Base-by-base conservation (phyloP, 2,888 invertebrate genomes). In the Phytoseiulus persimilis region DNA sequence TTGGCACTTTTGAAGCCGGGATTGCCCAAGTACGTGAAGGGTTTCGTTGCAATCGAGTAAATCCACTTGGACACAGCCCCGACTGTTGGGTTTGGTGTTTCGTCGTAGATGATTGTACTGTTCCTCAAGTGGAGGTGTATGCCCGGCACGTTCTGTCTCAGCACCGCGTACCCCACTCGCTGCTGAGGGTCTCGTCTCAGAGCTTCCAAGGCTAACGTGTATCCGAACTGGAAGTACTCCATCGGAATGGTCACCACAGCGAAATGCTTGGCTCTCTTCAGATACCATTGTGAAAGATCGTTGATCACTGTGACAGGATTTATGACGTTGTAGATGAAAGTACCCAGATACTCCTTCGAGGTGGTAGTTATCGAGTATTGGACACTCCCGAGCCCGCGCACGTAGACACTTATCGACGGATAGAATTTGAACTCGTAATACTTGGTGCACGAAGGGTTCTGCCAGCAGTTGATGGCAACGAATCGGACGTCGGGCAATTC, bases 391-490 rank as follows among this genome's bases (percentile, higher is more conserved):
- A 39, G 87, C 11, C 87, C 87, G 6, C 87, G 32, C 33, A 87
- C 87, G 33, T 87, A 87, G 39, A 87, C 87, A 87, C 87, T 87
- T 0, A 33, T 31, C 28, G 87, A 87, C 3, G 87, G 87, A n/a
- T 87, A 87, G 87, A 87, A 87, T 14, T 87, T 87, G 45, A 87
- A 87, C 32, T 87, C 39, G 32, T 87, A 87, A 39, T 87, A 87
- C 18, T 87, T 87, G 32, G 45, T 39, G 39, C 87, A 87, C 28
- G 87, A 33, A 11, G 87, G 45, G 33, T 87, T 87, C 33, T 87
- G 87, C 87, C 87, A 87, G 31, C 87, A 87, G 87, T 33, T 87
- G 45, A 87, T 87, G 6, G 87, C 87, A 6, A 87, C 33, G 87
- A 87, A 87, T 39, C 87, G 87, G 87, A 87, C 87, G n/a, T 87